phyloP scores from a whole-genome alignment of 2,797 vertebrate species.

The Nasua narica region DNA sequence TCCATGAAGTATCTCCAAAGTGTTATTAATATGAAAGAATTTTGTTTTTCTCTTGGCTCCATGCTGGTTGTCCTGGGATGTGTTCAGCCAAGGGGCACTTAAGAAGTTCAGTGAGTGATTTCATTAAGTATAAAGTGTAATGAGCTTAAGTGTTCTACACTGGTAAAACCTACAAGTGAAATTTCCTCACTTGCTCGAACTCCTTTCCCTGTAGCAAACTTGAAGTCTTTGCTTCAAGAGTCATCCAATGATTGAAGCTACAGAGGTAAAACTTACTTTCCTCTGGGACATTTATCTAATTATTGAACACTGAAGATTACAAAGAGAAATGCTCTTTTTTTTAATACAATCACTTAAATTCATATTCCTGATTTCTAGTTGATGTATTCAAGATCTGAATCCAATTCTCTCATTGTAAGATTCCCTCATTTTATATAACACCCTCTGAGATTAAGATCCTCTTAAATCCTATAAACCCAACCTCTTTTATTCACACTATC shows the following conservation, averaged over 20 bases:
- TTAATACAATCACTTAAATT: slow-evolving; percentile 32
- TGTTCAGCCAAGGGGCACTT: background rate
- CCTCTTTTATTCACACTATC: slow-evolving; percentile 22
- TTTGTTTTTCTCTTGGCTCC: background rate
- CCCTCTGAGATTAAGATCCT: background rate
- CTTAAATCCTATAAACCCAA: background rate
- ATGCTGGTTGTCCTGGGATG: background rate
- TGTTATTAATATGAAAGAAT: slow-evolving; percentile 7
- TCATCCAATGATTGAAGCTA: slow-evolving; percentile 11
- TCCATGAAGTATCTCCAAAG: slow-evolving; percentile 8
- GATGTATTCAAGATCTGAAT: slow-evolving; percentile 55
- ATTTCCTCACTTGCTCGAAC: background rate
- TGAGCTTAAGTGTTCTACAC: background rate
- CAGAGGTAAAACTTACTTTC: slow-evolving; percentile 11
- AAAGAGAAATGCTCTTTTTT: background rate
- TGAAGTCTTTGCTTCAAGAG: slow-evolving; percentile 17
- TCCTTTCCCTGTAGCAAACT: background rate
- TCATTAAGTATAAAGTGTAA: slow-evolving; percentile 1
- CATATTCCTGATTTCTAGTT: slow-evolving; percentile 59
- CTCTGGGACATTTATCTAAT: slow-evolving; percentile 39
- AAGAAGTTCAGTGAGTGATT: background rate
- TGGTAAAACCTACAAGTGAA: background rate
- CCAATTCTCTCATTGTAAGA: slow-evolving; percentile 45
- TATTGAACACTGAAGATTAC: slow-evolving; percentile 7
- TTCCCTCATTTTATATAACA: slow-evolving; percentile 31